phyloP scores from a whole-genome alignment of 2,888 invertebrate genomes.

The Mesoligia furuncula region DNA sequence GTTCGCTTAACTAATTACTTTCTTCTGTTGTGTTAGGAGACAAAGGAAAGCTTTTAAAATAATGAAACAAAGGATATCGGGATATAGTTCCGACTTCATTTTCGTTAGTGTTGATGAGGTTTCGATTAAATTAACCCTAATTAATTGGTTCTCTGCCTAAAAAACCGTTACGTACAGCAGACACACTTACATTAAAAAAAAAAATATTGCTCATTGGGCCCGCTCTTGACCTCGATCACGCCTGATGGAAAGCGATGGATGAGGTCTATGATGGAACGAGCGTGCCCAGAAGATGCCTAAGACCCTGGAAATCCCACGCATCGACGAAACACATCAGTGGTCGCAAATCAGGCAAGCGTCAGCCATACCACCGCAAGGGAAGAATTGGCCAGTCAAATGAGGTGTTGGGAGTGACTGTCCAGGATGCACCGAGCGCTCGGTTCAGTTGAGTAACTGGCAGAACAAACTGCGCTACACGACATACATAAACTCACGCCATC shows the following conservation, averaged over 20 bases:
- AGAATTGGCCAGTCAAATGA: no score
- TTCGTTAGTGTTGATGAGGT: not conserved
- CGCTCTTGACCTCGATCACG: not conserved
- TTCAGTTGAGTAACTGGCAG: no score
- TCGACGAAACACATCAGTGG: no score
- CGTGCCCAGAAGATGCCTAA: no score
- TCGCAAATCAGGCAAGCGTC: no score
- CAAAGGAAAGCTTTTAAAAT: constrained; percentile 23
- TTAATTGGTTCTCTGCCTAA: not conserved
- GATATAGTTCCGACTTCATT: not conserved
- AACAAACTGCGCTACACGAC: no score
- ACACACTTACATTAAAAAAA: not conserved
- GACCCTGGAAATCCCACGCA: no score
- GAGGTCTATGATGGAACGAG: no score
- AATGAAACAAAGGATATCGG: constrained; percentile 12
- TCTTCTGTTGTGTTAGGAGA: not conserved
- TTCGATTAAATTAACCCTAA: not conserved
- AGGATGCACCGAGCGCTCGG: no score
- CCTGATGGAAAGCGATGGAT: not conserved
- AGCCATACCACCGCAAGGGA: no score
- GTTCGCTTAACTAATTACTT: constrained; percentile 27
- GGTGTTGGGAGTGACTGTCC: no score
- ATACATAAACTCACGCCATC: not conserved
- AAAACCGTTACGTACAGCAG: not conserved
- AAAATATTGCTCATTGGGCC: no score